Evolutionary conservation across 1,140 invertebrate genomes (phyloP), one percentile per base, ranked within the genome.

Genomic region (Drosophila pachea): DNA sequence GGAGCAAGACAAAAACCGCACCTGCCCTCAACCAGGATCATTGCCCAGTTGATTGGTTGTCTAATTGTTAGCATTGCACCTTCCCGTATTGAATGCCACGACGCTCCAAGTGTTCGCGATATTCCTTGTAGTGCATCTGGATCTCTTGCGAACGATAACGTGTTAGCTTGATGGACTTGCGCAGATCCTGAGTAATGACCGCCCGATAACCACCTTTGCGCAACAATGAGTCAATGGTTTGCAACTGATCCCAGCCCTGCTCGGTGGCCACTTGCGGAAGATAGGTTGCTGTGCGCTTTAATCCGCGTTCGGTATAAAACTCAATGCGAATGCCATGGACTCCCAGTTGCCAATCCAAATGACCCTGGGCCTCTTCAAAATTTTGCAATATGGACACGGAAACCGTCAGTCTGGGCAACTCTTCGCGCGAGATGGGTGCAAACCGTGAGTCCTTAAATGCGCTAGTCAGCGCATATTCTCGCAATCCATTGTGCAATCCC

Each of bases 321-420:
- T 99, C 98, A 74, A 99, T 99, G 50, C 98, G 93, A 81, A 99
- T 99, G 31, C 98, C 98, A 91, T 99, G 98, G 40, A 95, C 93
- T 12, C 98, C 98, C 58, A 99, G 93, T 91, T 97, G 95, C 98
- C 98, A 99, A 90, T 99, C 98, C 70, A 98, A 91, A 90, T 97
- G 99, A 89, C 99, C 94, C 47, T 92, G 91, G 0, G 96, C 98
- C 88, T 99, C 97, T 91, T 99, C 98, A 90, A 99, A 99, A 83
- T 92, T 84, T 68, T 92, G 90, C 60, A 99, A 92, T 83, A 99
- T 97, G 14, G 97, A 99, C 12, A 99, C 98, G 33, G 97, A 97
- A 5, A 99, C 98, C 65, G 97, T 95, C 31, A 99, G 93, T 70
- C 95, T 94, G 0, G 95, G 93, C 86, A 99, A 93, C 91, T 99